These are phyloP conservation scores for Nezara viridula DNA, from an alignment of 2,888 invertebrate species.

Conservation along the genomic window DNA sequence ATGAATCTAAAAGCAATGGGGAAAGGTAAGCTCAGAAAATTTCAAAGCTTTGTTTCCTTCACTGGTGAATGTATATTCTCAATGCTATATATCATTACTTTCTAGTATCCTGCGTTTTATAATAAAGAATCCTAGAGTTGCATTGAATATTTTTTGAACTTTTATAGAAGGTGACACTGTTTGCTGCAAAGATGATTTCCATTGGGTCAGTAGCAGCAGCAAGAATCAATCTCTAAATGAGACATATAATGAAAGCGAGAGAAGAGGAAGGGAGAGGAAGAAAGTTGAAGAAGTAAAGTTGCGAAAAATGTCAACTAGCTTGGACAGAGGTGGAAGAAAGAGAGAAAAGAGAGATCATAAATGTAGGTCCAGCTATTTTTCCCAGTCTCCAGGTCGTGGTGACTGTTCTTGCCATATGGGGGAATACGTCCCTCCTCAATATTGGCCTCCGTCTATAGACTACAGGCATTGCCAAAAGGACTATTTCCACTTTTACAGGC, in stretches of 20 bases:
- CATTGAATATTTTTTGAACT: constrained; percentile 56
- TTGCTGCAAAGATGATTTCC: constrained; percentile 78
- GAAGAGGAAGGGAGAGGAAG: constrained; percentile 57
- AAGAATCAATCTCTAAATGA: constrained; percentile 14
- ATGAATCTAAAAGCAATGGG: constrained; percentile 34
- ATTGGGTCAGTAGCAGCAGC: constrained; percentile 73
- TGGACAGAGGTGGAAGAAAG: constrained; percentile 72
- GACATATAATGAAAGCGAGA: constrained; percentile 41
- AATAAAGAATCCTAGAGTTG: neutral
- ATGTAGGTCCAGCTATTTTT: constrained; percentile 72
- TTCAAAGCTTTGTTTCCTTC: constrained; percentile 19
- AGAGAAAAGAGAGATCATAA: constrained; percentile 76
- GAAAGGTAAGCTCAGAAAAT: constrained; percentile 29
- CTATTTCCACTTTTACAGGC: constrained; percentile 72
- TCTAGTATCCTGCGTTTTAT: constrained; percentile 30
- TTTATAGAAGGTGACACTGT: constrained; percentile 73
- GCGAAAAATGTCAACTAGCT: constrained; percentile 69
- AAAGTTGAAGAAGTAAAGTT: constrained; percentile 59
- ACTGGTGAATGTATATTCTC: neutral
- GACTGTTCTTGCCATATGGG: constrained; percentile 65
- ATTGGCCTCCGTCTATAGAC: constrained; percentile 72
- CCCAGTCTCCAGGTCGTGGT: constrained; percentile 64
- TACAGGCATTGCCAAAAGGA: constrained; percentile 71
- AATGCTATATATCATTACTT: neutral
- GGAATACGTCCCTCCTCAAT: constrained; percentile 67